Evolutionary conservation across 2,888 invertebrate species (phyloP).

Genomic region (Macrophya annulata): DNA sequence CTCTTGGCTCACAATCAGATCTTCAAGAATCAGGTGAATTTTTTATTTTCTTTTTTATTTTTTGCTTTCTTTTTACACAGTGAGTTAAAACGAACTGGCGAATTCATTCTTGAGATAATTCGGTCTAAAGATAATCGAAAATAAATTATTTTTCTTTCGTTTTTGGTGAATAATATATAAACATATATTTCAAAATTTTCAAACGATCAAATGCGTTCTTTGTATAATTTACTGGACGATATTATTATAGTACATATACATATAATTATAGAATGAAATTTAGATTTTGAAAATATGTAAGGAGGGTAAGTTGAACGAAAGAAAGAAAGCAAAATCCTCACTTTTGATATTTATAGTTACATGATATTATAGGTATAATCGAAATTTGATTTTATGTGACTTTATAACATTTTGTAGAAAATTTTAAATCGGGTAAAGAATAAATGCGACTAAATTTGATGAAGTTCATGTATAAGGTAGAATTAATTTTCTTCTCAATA

Average conservation of each 20-base stretch:
- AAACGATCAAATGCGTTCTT: neutral
- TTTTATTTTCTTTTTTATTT: neutral
- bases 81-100: neutral
- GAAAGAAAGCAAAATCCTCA: neutral
- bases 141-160: neutral
- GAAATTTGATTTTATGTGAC: neutral
- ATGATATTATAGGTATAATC: neutral
- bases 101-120: neutral
- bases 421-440: neutral
- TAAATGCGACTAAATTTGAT: neutral
- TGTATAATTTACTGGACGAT: neutral
- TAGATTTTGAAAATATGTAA: neutral
- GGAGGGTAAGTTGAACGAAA: neutral
- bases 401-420: neutral
- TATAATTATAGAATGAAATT: neutral
- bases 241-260: no score
- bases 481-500: neutral
- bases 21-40: neutral
- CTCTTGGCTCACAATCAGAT: neutral
- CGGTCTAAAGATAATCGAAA: no score
- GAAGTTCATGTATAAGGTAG: neutral
- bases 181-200: neutral
- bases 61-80: neutral
- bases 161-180: neutral
- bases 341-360: neutral